Evolutionary conservation across 2,113 vertebrate species (phyloP).

Genomic region (Megaceryle maxima): DNA sequence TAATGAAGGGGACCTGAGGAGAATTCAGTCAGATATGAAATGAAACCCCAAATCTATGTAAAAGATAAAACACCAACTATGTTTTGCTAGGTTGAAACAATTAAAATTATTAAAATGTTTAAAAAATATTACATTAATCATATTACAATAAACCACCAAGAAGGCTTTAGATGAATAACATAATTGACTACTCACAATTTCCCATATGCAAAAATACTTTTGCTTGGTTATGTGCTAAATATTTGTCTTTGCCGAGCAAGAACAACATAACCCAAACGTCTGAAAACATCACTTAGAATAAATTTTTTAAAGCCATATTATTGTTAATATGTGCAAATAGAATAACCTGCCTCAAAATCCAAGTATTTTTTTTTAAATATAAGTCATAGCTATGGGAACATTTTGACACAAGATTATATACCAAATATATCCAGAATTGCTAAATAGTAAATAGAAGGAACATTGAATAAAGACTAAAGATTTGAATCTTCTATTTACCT

Average conservation of each 20-base stretch:
- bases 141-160: background rate
- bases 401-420: background rate
- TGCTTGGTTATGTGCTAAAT: background rate
- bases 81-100: background rate
- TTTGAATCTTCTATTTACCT: background rate
- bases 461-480: background rate
- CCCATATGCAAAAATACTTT: background rate
- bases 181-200: background rate
- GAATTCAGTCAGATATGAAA: background rate
- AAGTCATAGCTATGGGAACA: background rate
- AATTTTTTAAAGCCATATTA: background rate
- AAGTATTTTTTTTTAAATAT: background rate
- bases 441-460: background rate
- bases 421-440: fast-evolving
- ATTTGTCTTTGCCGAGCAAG: background rate
- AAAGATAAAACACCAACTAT: background rate
- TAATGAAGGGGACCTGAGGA: background rate
- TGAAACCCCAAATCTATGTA: no score
- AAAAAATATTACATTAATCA: background rate
- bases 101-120: background rate
- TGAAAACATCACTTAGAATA: background rate
- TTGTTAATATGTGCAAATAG: background rate
- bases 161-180: background rate
- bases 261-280: background rate
- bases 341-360: background rate